Percentiles rank a stretch among this genome's conserved stretches.
These are phyloP conservation scores for Amiota communis DNA, from an alignment of 2,888 invertebrate species.

Conservation along the genomic window DNA sequence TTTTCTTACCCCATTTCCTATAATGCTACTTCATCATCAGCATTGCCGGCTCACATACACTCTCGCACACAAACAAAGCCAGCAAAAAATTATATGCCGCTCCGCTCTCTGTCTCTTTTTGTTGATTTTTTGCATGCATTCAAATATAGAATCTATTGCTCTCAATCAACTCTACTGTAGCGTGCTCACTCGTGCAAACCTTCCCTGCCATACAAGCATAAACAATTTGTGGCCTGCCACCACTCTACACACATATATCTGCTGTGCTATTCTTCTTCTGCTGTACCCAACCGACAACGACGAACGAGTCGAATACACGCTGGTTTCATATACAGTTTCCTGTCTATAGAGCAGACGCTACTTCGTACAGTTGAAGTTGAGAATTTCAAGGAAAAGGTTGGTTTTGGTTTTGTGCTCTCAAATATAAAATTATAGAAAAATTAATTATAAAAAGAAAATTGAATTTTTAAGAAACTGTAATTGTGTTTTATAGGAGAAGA, in stretches of 20 bases:
- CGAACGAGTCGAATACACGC: slow-evolving; percentile 28
- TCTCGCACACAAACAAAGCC: slow-evolving; percentile 26
- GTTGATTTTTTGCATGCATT: background rate
- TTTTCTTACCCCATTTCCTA: background rate
- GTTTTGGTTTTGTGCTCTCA: slow-evolving; percentile 36
- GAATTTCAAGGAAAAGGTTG: slow-evolving; percentile 63
- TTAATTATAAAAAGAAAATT: background rate
- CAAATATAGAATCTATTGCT: background rate
- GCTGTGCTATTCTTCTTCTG: too few species aligned
- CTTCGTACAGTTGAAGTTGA: slow-evolving; percentile 66
- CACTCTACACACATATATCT: background rate
- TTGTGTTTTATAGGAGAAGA: too few species aligned
- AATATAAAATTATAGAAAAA: background rate
- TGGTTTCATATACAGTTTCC: slow-evolving; percentile 41
- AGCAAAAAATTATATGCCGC: background rate
- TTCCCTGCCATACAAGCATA: background rate
- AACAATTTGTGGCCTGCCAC: too few species aligned
- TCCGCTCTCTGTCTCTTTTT: background rate
- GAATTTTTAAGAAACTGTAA: too few species aligned
- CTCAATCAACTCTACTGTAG: background rate
- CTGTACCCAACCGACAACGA: too few species aligned
- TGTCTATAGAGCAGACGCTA: slow-evolving; percentile 40
- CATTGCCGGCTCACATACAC: slow-evolving; percentile 41
- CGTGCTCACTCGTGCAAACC: background rate
- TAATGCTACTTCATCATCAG: slow-evolving; percentile 35